phyloP scores from a whole-genome alignment of 2,113 vertebrate species.

The Larimichthys crocea region DNA sequence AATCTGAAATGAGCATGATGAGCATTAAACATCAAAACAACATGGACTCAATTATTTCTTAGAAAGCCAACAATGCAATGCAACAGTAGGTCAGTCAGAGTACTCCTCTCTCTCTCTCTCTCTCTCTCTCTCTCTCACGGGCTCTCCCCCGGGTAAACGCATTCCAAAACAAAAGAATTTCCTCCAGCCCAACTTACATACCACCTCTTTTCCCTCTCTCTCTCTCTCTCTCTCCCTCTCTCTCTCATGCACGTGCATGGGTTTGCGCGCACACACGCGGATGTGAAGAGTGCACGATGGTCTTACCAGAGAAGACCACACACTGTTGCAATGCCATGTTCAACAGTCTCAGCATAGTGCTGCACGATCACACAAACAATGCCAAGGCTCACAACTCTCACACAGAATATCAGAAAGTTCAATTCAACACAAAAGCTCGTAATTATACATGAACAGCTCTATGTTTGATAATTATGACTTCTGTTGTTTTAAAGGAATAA shows the following conservation, averaged over 20 bases:
- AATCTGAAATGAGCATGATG: neutral
- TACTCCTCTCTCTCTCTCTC: neutral
- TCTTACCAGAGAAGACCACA: constrained; percentile 74
- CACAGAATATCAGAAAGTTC: neutral
- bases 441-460: neutral
- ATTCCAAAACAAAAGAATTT: constrained; percentile 90
- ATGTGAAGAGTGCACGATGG: constrained; percentile 42
- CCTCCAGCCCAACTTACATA: constrained; percentile 84
- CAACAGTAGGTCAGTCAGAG: constrained; percentile 6
- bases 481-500: neutral
- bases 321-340: constrained; percentile 74
- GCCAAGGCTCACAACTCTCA: neutral
- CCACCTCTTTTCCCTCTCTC: constrained; percentile 34
- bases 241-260: neutral
- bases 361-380: constrained; percentile 1
- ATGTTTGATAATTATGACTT: neutral
- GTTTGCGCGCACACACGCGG: neutral
- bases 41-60: constrained; percentile 34
- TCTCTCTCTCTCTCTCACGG: constrained; percentile 62
- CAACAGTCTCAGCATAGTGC: constrained; percentile 28
- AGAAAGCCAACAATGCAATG: constrained; percentile 34
- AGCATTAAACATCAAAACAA: neutral
- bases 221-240: neutral
- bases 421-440: neutral
- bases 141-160: constrained; percentile 87